A percentile compares a stretch with the other conserved stretches of the same genome.
phyloP scores from a whole-genome alignment of 2,113 vertebrate species.

The Callipepla californica region DNA sequence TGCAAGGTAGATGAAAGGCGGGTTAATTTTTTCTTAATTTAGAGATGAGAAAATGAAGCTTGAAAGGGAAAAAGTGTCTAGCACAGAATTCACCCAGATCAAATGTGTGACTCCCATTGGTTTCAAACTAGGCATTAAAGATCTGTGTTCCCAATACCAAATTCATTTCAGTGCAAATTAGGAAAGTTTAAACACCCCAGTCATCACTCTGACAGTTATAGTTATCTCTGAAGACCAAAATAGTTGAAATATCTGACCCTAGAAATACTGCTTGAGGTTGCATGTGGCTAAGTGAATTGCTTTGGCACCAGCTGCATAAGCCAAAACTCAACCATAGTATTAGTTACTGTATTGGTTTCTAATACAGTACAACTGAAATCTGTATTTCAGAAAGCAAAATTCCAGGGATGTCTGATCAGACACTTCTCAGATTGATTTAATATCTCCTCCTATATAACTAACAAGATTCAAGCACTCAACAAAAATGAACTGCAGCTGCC shows the following conservation, averaged over 20 bases:
- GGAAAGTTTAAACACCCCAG: neutral
- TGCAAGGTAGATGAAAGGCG: neutral
- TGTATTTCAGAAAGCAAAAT: neutral
- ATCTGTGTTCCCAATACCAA: neutral
- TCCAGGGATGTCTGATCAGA: neutral
- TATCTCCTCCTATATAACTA: neutral
- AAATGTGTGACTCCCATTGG: neutral
- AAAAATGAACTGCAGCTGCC: neutral
- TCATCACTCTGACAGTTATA: neutral
- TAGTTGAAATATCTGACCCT: neutral
- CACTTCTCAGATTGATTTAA: neutral
- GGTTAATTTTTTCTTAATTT: constrained; percentile 43
- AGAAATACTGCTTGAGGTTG: neutral
- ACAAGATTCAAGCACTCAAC: neutral
- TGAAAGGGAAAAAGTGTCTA: neutral
- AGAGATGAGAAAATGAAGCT: constrained; percentile 15
- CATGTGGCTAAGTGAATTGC: neutral
- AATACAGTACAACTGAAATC: neutral
- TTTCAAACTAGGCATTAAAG: neutral
- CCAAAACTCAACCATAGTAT: neutral
- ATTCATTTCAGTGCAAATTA: neutral
- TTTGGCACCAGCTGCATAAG: neutral
- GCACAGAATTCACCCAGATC: neutral
- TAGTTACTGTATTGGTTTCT: neutral
- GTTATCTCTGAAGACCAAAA: neutral